These are phyloP conservation scores for Tenualosa ilisha DNA, from an alignment of 2,797 vertebrate genomes.

Conservation along the genomic window DNA sequence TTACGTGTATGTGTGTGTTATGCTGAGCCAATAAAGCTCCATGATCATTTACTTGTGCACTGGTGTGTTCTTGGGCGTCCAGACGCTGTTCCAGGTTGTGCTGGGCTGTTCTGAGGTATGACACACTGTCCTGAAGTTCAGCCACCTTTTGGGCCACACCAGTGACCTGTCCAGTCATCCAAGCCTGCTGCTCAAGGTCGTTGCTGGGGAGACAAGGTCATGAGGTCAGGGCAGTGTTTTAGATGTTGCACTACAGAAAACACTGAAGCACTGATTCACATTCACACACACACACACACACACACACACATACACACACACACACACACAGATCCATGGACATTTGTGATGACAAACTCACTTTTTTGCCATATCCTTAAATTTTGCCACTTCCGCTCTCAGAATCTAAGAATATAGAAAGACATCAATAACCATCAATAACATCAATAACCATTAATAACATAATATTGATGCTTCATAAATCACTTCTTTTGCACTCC, in stretches of 20 bases:
- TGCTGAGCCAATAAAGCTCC: not conserved
- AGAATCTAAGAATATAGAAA: not conserved
- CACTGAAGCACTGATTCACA: not conserved
- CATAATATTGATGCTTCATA: too few relatives aligned
- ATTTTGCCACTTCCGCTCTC: not conserved
- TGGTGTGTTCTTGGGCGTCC: not conserved
- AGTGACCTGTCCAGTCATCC: not conserved
- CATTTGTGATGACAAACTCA: not conserved
- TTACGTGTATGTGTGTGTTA: too few relatives aligned
- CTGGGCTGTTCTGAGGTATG: not conserved
- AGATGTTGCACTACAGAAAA: not conserved
- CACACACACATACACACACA: not conserved
- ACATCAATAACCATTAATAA: too few relatives aligned
- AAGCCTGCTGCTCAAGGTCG: not conserved
- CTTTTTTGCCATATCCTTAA: not conserved
- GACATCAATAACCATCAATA: too few relatives aligned
- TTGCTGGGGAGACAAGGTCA: not conserved
- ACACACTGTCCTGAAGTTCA: not conserved
- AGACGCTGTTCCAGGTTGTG: not conserved
- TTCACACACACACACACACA: not conserved
- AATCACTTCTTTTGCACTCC: not conserved
- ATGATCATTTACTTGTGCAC: not conserved
- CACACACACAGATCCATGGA: not conserved
- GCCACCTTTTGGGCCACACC: not conserved
- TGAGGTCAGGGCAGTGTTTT: not conserved